Evolutionary conservation across 2,113 vertebrate genomes (phyloP), one percentile per base, ranked within the genome.

Genomic region (Lamprotornis superbus): DNA sequence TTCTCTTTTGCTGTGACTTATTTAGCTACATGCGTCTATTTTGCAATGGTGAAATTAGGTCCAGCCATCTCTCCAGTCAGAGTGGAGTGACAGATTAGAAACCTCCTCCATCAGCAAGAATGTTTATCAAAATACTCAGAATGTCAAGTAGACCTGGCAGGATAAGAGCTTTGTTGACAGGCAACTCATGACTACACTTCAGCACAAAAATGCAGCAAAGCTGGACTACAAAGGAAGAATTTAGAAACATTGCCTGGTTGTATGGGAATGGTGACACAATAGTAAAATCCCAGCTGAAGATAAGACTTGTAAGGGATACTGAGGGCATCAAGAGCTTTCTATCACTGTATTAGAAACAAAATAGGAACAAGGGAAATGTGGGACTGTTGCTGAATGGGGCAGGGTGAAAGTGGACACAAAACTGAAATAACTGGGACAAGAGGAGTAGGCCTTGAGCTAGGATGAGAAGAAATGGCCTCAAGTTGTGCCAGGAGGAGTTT

Each of bases 391-490:
- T 75, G 71, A 70, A 39, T 47, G 20, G 30, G 4, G 3, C 15
- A 50, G 13, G 35, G 22, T 60, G 37, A 55, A 83, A 47, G 22
- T 44, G 44, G 18, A 37, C 47, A 50, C 44, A 55, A 74, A 82
- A 11, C 33, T 52, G 47, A 7, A 20, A 39, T 70, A 39, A 24
- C 17, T 44, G 61, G n/a, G 20, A 31, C 0, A 0, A 39, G 31
- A 75, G 2, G 6, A 47, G 59, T 7, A 60, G 24, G 24, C 30
- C 12, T 75, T 1, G 1, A 40, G 6, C 22, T 35, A 68, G n/a
- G 47, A 47, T 35, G 30, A 35, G n/a, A 35, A 53, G 40, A 89
- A 61, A 68, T 47, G 24, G 28, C 39, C 9, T 39, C 24, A 40
- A 5, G 12, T 19, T 27, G 9, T 46, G 4, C 25, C n/a, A 69